Conservation (phyloP, 2,797 vertebrate species). For the Hydrophis major region DNA sequence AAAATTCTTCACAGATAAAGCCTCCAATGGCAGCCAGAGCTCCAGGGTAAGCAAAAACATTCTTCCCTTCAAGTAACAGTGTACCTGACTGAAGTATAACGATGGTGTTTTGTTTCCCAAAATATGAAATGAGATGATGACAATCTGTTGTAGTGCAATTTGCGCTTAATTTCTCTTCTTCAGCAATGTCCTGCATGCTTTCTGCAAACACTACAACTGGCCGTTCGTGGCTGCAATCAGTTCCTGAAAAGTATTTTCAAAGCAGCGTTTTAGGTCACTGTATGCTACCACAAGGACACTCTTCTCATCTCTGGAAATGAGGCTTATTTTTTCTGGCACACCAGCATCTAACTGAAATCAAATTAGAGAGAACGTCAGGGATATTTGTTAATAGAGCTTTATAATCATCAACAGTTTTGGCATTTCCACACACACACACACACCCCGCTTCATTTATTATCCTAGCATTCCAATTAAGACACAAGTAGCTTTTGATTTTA, state of each 20-base stretch:
- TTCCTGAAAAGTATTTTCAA: constrained; percentile 99
- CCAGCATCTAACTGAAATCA: constrained; percentile 91
- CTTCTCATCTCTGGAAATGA: constrained; percentile 98
- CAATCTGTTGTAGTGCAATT: constrained; percentile 92
- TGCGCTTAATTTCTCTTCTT: constrained; percentile 78
- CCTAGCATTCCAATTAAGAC: background rate
- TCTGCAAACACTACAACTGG: constrained; percentile 91
- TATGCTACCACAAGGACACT: constrained; percentile 98
- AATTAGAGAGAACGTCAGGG: constrained; percentile 59
- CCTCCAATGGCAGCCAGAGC: constrained; percentile 84
- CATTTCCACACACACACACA: background rate
- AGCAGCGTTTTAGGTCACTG: constrained; percentile 98
- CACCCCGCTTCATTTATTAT: constrained; percentile 8
- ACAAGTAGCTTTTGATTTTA: background rate
- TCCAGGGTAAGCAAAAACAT: constrained; percentile 83
- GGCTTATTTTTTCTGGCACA: constrained; percentile 98
- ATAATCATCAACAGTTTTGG: constrained; percentile 24
- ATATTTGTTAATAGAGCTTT: constrained; percentile 50
- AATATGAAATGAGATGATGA: constrained; percentile 77
- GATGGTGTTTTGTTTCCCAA: constrained; percentile 76
- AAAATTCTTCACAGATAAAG: constrained; percentile 90
- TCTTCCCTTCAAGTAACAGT: constrained; percentile 94
- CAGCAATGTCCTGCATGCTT: constrained; percentile 73
- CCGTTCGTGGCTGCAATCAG: constrained; percentile 90
- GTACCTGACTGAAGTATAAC: constrained; percentile 95